Conservation (phyloP, 2,113 vertebrate genomes). For the Oxygymnocypris stewartii region DNA sequence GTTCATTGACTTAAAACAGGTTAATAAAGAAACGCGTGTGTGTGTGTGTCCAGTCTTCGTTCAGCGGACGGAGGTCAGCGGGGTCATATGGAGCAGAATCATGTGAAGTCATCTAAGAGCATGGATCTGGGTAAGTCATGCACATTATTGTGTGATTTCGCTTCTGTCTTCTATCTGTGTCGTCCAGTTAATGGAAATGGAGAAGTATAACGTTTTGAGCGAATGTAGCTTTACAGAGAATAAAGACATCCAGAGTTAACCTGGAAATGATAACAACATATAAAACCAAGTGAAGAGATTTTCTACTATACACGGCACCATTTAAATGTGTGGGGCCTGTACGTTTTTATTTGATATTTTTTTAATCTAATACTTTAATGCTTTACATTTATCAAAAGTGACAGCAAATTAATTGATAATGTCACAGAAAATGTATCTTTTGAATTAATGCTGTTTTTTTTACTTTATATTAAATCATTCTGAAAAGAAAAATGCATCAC, state of each 20-base stretch:
- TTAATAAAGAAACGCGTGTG: neutral
- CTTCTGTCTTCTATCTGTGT: neutral
- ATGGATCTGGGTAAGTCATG: constrained; percentile 93
- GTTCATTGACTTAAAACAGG: neutral
- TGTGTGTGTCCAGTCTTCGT: constrained; percentile 28
- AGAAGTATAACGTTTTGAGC: neutral
- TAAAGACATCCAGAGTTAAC: neutral
- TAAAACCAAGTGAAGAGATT: neutral
- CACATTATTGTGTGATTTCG: neutral
- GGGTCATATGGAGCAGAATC: constrained; percentile 81
- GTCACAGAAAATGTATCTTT: neutral
- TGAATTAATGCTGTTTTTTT: neutral
- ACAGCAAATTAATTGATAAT: no score
- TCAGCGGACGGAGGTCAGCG: constrained; percentile 45
- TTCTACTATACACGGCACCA: neutral
- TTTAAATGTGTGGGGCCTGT: neutral
- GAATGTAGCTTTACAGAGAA: neutral
- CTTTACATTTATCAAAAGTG: no score
- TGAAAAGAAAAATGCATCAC: neutral
- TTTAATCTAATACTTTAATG: no score
- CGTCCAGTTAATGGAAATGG: neutral
- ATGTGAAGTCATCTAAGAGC: constrained; percentile 94
- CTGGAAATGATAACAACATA: neutral
- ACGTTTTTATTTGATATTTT: neutral
- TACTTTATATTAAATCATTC: neutral